Evolutionary conservation across 2,113 vertebrate species (phyloP), one percentile per base, ranked within the genome.

Genomic region (Pseudorasbora parva): DNA sequence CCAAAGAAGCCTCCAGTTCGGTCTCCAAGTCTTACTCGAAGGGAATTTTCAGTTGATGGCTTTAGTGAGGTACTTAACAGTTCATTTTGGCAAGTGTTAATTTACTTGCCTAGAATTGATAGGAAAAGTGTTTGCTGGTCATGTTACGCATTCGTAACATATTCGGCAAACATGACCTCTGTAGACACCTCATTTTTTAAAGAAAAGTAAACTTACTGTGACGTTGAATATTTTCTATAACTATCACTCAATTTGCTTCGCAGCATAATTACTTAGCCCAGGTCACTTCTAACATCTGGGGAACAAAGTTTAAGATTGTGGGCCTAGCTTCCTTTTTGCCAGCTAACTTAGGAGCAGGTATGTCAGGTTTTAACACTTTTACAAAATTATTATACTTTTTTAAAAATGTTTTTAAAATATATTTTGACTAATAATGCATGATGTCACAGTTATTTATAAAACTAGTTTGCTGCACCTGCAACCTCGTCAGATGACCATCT

Each of bases 251-350:
- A 6, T 84, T 78, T 82, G 71, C 91, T 78, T 90, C 81, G 80
- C 92, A 99, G 97, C 97, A 99, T 94, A 99, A 96, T 93, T 99
- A 99, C 89, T 97, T 99, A 87, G 98, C 98, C 95, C 98, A 99
- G 93, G 98, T 99, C 90, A 99, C 98, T 27, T 99, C 98, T 85
- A 99, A 99, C 91, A 99, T 99, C 88, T 99, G 98, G 98, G 98
- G 98, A 89, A 99, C 98, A 83, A 99, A 99, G 92, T 99, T 99
- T 93, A 99, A 99, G 95, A 99, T 99, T 76, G 98, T 99, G 72
- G 98, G 98, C 84, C 96, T 99, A 92, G 97, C 98, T 83, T 94
- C 98, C 75, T 99, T 99, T 92, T 95, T 99, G 86, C 98, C 98
- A 83, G 95, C 96, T 86, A 99, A 98, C 91, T 96, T 99, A n/a